A percentile compares a stretch with the other conserved stretches of the same genome.
Evolutionary conservation across 2,113 vertebrate species (phyloP).

Genomic region (Pseudonaja textilis): DNA sequence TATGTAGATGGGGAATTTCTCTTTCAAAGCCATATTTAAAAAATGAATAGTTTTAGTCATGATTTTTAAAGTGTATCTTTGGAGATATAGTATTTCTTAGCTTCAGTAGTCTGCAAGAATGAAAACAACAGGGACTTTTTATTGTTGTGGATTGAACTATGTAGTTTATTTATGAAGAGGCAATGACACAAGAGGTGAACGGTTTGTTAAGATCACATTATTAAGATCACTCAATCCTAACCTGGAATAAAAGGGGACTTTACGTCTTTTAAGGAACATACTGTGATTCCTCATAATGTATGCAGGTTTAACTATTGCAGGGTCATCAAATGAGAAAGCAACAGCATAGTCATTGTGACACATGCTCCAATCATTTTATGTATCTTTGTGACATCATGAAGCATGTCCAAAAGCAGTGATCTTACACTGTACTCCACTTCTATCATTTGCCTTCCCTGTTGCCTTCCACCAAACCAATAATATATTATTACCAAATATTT

Average conservation of each 20-base stretch:
- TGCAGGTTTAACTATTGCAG: background rate
- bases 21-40: background rate
- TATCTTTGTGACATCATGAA: background rate
- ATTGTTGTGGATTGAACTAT: background rate
- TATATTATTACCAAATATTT: background rate
- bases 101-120: background rate
- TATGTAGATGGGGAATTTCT: background rate
- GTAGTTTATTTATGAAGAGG: background rate
- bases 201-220: background rate
- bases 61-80: background rate
- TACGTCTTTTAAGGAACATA: background rate
- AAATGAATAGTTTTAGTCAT: background rate
- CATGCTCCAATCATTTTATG: background rate
- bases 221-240: background rate
- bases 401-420: background rate
- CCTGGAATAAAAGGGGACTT: background rate
- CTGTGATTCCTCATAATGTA: background rate
- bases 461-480: background rate
- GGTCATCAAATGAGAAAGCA: background rate
- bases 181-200: background rate
- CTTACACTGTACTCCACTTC: background rate
- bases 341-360: background rate
- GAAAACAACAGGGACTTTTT: background rate
- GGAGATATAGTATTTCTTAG: background rate
- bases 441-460: background rate